Conservation (phyloP, 2,113 vertebrate species). For the Aythya baeri region DNA sequence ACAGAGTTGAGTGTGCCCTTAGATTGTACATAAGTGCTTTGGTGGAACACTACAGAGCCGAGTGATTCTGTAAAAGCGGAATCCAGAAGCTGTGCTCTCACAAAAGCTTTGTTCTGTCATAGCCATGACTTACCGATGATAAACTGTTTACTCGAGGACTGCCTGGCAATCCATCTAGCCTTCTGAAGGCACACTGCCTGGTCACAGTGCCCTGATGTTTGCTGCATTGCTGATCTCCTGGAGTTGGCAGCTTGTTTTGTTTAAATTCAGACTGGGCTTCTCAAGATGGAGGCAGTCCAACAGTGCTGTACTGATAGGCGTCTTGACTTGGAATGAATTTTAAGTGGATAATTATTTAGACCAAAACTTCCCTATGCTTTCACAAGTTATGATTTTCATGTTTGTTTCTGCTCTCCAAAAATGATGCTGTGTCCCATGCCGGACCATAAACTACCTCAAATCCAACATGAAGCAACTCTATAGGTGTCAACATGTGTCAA, state of each 20-base stretch:
- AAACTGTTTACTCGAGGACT: not conserved
- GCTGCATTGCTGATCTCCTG: not conserved
- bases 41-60: not conserved
- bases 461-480: not conserved
- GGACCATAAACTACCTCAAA: not conserved
- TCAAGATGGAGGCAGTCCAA: not conserved
- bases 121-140: not conserved
- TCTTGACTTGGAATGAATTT: not conserved
- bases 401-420: not conserved
- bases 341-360: slow-evolving; percentile 11
- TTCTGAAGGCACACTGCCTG: not conserved
- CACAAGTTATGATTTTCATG: not conserved
- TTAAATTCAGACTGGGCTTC: slow-evolving; percentile 13
- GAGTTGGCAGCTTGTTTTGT: not conserved
- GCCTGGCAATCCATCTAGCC: not conserved
- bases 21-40: not conserved
- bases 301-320: not conserved
- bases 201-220: not conserved
- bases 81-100: not conserved
- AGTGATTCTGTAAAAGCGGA: not conserved
- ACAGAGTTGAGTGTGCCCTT: not conserved
- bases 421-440: not conserved
- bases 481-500: not conserved
- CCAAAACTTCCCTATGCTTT: not conserved
- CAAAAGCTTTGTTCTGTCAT: not conserved